phyloP scores from a whole-genome alignment of 37 sponge, comb jelly and placozoan species.

The Spongilla lacustris region DNA sequence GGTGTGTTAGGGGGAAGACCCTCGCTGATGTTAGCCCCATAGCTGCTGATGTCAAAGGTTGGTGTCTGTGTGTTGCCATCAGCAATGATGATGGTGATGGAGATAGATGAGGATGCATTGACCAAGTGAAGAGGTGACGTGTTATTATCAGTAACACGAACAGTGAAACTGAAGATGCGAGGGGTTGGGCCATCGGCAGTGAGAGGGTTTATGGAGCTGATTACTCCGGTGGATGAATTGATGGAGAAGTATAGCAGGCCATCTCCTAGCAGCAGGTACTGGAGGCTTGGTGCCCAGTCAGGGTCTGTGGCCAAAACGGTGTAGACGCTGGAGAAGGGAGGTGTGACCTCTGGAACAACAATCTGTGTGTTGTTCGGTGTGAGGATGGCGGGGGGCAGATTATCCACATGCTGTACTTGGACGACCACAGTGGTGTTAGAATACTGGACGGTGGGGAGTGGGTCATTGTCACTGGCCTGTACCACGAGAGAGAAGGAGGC shows the following conservation, averaged over 20 bases:
- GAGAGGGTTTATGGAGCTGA: slow-evolving; percentile 15
- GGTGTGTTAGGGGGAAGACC: slow-evolving; percentile 20
- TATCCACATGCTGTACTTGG: slow-evolving; percentile 70
- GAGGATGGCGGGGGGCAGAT: slow-evolving; percentile 63
- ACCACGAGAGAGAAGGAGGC: slow-evolving; percentile 18
- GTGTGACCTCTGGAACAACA: slow-evolving; percentile 24
- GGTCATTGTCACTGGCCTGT: slow-evolving; percentile 44
- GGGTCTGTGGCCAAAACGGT: slow-evolving; percentile 37
- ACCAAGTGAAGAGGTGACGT: slow-evolving; percentile 17
- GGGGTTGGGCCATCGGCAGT: slow-evolving; percentile 60
- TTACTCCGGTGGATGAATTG: slow-evolving; percentile 32
- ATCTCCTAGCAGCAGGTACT: slow-evolving; percentile 1
- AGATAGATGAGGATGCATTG: background rate
- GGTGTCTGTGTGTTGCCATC: slow-evolving; percentile 69
- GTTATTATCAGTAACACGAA: slow-evolving; percentile 56
- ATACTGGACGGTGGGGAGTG: background rate
- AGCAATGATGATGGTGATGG: slow-evolving; percentile 37
- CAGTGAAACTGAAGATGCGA: slow-evolving; percentile 6
- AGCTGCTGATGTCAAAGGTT: slow-evolving; percentile 2
- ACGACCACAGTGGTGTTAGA: slow-evolving; percentile 25
- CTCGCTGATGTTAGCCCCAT: slow-evolving; percentile 25
- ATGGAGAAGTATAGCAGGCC: slow-evolving; percentile 22
- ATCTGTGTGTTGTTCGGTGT: background rate
- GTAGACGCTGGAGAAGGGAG: background rate
- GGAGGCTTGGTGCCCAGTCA: slow-evolving; percentile 12